Evolutionary conservation across 1,140 invertebrate genomes (phyloP).

Genomic region (Sarcophaga peregrina): DNA sequence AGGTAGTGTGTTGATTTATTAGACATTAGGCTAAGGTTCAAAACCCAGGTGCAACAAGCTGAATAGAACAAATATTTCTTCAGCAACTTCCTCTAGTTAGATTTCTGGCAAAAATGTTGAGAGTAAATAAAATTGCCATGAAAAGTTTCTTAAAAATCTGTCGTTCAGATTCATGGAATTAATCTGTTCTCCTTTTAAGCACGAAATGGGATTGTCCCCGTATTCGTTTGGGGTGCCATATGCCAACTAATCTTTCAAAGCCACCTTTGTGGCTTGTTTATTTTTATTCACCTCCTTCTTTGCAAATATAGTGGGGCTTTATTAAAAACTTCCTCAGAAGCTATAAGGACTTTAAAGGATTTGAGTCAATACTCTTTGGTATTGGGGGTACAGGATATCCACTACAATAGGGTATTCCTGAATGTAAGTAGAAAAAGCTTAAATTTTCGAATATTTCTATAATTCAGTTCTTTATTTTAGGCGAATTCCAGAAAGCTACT

Average conservation of each 20-base stretch:
- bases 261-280: slow-evolving; percentile 68
- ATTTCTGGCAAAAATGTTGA: too few relatives aligned
- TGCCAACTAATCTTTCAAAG: slow-evolving; percentile 71
- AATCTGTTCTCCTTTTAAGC: slow-evolving; percentile 53
- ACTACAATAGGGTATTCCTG: slow-evolving; percentile 71
- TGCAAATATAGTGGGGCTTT: slow-evolving; percentile 73
- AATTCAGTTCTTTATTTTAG: neutral
- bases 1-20: too few relatives aligned
- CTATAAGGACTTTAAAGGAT: slow-evolving; percentile 69
- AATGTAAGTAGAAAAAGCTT: slow-evolving; percentile 55
- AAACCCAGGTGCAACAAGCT: too few relatives aligned
- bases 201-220: slow-evolving; percentile 64
- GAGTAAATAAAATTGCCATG: too few relatives aligned
- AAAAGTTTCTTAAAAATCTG: too few relatives aligned
- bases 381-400: slow-evolving; percentile 70
- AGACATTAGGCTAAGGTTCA: too few relatives aligned
- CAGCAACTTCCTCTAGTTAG: too few relatives aligned
- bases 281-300: slow-evolving; percentile 73
- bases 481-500: slow-evolving; percentile 66
- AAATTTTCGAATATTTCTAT: slow-evolving; percentile 39
- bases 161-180: too few relatives aligned
- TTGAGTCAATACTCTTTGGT: slow-evolving; percentile 69
- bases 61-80: too few relatives aligned
- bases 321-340: slow-evolving; percentile 70
- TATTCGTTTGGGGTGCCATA: slow-evolving; percentile 70